Evolutionary conservation across 2,888 invertebrate genomes (phyloP).

Genomic region (Drosophila conformis): DNA sequence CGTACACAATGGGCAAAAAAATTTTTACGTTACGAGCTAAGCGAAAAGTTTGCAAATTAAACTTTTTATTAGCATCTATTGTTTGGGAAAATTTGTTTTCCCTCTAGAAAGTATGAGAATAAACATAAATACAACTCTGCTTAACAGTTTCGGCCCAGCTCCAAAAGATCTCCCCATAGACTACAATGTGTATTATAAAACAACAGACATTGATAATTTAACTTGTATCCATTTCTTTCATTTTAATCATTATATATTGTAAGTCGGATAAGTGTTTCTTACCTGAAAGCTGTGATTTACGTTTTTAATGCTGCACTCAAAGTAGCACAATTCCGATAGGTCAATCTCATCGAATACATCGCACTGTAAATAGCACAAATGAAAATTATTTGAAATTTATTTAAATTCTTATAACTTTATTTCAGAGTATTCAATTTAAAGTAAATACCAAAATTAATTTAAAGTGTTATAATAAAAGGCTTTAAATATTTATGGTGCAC

Average conservation of each 20-base stretch:
- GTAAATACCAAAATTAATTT: background rate
- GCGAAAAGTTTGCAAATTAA: constrained; percentile 43
- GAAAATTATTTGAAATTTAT: background rate
- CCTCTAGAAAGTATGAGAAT: background rate
- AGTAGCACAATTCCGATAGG: constrained; percentile 92
- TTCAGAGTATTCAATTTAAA: background rate
- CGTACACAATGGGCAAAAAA: constrained; percentile 15
- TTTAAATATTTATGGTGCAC: background rate
- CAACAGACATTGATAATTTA: background rate
- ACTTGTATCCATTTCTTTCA: background rate
- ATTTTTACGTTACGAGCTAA: constrained; percentile 15
- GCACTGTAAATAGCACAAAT: constrained; percentile 87
- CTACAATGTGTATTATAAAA: background rate
- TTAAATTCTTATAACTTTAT: too few relatives aligned
- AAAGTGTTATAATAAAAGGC: background rate
- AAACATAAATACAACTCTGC: background rate
- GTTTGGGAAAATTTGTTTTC: constrained; percentile 2
- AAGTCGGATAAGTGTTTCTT: constrained; percentile 62
- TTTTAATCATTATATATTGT: background rate
- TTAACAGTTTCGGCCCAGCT: too few relatives aligned
- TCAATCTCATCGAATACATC: constrained; percentile 95
- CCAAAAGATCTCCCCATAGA: background rate
- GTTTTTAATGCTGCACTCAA: constrained; percentile 95
- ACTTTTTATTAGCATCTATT: constrained; percentile 33
- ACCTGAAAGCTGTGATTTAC: constrained; percentile 95